Evolutionary conservation across 1,140 invertebrate genomes (phyloP).

Genomic region (Trichogramma pretiosum): DNA sequence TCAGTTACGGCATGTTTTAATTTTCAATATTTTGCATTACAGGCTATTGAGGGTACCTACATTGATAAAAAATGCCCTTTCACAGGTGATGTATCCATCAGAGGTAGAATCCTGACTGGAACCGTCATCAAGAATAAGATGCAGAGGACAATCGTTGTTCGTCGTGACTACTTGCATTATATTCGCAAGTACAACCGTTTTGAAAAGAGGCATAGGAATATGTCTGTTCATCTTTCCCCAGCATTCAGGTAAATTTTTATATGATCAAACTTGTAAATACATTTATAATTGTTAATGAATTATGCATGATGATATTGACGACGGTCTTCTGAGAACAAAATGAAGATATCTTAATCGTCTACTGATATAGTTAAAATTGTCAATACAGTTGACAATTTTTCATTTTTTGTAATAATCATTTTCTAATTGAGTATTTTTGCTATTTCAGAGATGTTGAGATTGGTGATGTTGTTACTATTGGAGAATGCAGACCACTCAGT

Average conservation of each 20-base stretch:
- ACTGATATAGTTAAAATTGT: conserved; percentile 23
- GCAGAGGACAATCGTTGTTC: conserved; percentile 96
- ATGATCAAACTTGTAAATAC: conserved; percentile 11
- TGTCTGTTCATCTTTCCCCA: conserved; percentile 98
- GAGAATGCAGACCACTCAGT: conserved; percentile 95
- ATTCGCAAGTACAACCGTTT: conserved; percentile 97
- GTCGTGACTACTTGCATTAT: conserved; percentile 97
- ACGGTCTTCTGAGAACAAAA: conserved; percentile 46
- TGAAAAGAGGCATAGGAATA: conserved; percentile 97
- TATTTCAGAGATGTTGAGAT: conserved; percentile 85
- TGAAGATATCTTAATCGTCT: conserved; percentile 30
- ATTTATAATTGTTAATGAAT: not conserved
- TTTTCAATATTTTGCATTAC: too few species aligned
- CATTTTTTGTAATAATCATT: not conserved
- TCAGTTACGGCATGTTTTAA: too few species aligned
- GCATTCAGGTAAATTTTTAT: conserved; percentile 80
- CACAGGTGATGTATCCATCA: conserved; percentile 95
- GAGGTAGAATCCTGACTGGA: conserved; percentile 94
- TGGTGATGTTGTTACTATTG: conserved; percentile 96
- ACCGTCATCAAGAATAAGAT: conserved; percentile 98
- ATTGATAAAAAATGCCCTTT: conserved; percentile 99
- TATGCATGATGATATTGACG: conserved; percentile 28
- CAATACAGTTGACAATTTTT: not conserved
- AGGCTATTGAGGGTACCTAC: conserved; percentile 97
- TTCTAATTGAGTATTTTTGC: not conserved